Evolutionary conservation across 1,140 invertebrate species (phyloP).

Genomic region (Ceratitis capitata): DNA sequence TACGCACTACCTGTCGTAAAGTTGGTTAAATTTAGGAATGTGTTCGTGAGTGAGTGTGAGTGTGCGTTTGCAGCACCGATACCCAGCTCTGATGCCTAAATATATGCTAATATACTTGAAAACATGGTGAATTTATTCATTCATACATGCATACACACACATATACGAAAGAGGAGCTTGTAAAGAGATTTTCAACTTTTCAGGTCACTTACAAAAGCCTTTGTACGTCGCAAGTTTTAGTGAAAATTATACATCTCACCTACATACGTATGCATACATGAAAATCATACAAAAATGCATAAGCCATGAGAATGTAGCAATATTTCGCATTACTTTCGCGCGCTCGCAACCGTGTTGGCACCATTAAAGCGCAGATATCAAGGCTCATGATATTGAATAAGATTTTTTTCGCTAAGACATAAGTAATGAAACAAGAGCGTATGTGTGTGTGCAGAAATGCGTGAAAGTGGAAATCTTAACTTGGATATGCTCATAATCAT

Average conservation of each 20-base stretch:
- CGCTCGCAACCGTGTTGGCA: background rate
- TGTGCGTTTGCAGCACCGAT: background rate
- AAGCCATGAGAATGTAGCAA: background rate
- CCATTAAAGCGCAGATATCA: background rate
- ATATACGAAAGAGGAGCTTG: background rate
- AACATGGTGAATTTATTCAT: background rate
- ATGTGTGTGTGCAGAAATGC: background rate
- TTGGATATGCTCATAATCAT: background rate
- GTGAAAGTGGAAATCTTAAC: background rate
- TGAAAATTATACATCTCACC: background rate
- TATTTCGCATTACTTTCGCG: background rate
- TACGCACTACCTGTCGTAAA: background rate
- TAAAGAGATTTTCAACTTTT: conserved; percentile 15
- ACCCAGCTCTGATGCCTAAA: conserved; percentile 8
- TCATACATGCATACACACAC: background rate
- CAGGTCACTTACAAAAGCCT: background rate
- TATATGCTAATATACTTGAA: background rate
- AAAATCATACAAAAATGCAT: background rate
- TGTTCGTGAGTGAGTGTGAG: background rate
- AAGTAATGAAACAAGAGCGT: background rate
- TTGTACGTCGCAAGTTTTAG: background rate
- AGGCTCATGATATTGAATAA: background rate
- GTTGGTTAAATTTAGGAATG: no score
- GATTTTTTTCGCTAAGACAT: background rate
- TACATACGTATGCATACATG: background rate